Base-by-base conservation (phyloP, 1,140 invertebrate species). In the Paralvinella palmiformis region DNA sequence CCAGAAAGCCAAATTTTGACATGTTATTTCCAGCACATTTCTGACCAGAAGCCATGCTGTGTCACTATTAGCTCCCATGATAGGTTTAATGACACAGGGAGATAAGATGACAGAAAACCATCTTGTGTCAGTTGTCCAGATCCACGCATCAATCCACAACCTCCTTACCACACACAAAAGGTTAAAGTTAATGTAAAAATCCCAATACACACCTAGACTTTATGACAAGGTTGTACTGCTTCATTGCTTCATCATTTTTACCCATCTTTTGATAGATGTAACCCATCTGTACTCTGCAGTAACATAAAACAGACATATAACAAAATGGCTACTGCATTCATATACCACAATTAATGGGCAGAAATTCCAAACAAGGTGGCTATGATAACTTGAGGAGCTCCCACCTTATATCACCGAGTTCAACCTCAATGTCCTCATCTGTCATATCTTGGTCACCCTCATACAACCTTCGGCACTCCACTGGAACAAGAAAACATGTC, bases 401-500 rank as follows among this genome's bases (percentile, higher is more conserved):
- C 64, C 73, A 89, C 87, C 85, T 87, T 58, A 98, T 95, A 56
- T 96, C 89, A 22, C 88, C 90, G 45, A 94, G 79, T 81, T 97
- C 94, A 68, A 91, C 87, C 57, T 90, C 86, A 37, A 96, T 88
- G 71, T 93, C 91, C 50, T 94, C 91, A 70, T 95, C 92, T 15
- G 87, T 84, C 35, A 86, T 85, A 22, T 91, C 93, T 17, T 73
- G 66, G 79, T 97, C 94, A 69, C 96, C 93, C 72, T 92, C 86
- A 20, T 96, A 84, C 60, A 86, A 85, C 74, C 93, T 89, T 15
- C 87, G 83, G 72, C 92, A 94, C 35, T 89, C 78, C 67, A 88
- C 90, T 79, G 56, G 44, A 62, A 68, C 55, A 68, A 37, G 52
- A 73, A 20, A 63, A 6, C 10, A 41, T n/a, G 37, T n/a, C n/a